Conservation (phyloP, 2,113 vertebrate species). For the Loxodonta africana region DNA sequence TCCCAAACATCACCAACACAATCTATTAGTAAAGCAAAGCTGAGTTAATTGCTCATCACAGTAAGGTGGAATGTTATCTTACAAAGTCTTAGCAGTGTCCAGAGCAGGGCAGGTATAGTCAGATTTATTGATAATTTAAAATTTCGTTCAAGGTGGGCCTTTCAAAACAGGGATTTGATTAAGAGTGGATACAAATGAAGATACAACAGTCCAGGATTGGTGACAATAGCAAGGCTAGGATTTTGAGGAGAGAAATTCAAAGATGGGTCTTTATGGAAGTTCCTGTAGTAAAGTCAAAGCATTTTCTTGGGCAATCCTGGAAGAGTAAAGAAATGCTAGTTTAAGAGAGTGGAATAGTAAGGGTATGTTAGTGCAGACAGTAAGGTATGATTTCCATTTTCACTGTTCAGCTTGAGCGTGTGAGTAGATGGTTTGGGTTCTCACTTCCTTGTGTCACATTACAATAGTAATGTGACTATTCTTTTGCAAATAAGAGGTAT, state of each 20-base stretch:
- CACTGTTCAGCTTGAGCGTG: background rate
- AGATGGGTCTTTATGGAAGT: background rate
- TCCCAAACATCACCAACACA: too few species aligned
- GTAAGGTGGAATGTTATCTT: background rate
- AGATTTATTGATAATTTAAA: background rate
- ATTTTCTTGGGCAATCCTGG: background rate
- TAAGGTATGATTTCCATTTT: background rate
- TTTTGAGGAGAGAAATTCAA: too few species aligned
- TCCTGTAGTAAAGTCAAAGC: background rate
- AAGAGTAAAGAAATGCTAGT: background rate
- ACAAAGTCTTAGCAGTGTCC: background rate
- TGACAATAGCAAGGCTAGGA: too few species aligned
- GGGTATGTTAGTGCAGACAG: background rate
- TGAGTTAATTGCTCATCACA: background rate
- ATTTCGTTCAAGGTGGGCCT: background rate
- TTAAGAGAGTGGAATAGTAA: background rate
- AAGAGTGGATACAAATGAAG: background rate
- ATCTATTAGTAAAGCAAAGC: too few species aligned
- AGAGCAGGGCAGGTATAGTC: too few species aligned
- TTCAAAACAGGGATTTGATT: background rate
- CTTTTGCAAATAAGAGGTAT: background rate
- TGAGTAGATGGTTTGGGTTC: background rate
- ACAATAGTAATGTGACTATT: background rate
- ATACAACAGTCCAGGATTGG: too few species aligned
- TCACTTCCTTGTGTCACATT: background rate